phyloP scores from a whole-genome alignment of 2,113 vertebrate genomes.

The Corythaeola cristata region DNA sequence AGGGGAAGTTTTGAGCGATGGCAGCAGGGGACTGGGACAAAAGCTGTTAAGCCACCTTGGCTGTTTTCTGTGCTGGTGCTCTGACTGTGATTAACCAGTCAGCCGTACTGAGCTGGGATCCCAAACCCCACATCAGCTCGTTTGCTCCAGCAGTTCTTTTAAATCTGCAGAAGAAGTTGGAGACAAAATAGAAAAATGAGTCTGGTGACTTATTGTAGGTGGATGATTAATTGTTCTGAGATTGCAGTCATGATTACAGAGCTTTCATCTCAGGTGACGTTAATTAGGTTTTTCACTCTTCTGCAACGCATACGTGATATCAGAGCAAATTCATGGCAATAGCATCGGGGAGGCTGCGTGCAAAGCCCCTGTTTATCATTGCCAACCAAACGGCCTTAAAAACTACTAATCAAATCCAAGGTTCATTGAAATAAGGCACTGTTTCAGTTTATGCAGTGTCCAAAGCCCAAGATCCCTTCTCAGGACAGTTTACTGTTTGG shows the following conservation, averaged over 20 bases:
- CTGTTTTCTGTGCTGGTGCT: neutral
- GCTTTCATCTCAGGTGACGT: neutral
- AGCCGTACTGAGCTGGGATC: neutral
- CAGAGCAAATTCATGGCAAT: neutral
- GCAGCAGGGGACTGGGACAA: neutral
- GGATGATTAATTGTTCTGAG: conserved; percentile 35
- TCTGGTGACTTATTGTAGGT: neutral
- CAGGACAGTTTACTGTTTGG: neutral
- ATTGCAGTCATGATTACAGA: neutral
- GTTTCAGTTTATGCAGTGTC: too few relatives aligned
- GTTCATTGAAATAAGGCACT: neutral
- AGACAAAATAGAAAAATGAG: neutral
- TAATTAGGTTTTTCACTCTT: conserved; percentile 26
- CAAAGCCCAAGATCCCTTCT: neutral
- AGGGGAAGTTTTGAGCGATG: neutral
- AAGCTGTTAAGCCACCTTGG: neutral
- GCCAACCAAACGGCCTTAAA: neutral
- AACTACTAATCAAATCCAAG: neutral
- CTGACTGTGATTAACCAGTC: neutral
- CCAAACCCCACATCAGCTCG: neutral
- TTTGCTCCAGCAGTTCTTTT: neutral
- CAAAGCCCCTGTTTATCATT: neutral
- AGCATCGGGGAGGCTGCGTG: neutral
- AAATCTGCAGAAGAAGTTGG: neutral
- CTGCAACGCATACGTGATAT: fast-evolving